Evolutionary conservation across 2,113 vertebrate species (phyloP).

Genomic region (Leuciscus idus): DNA sequence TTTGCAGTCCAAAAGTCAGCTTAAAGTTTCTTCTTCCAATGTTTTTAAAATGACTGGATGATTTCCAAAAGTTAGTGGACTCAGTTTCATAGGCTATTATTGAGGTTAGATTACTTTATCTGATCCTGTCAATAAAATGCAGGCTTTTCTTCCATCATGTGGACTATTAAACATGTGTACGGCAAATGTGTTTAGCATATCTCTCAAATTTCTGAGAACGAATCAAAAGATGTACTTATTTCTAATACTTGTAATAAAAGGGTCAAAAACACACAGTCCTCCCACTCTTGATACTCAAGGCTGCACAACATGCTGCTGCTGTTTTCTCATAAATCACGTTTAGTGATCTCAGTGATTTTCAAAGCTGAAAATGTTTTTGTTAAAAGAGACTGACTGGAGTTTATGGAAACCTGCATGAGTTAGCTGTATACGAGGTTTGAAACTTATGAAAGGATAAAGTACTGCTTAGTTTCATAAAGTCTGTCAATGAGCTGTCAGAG

Average conservation of each 20-base stretch:
- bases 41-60: slow-evolving; percentile 3
- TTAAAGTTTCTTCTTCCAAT: neutral
- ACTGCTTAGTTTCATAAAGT: neutral
- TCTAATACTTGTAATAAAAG: neutral
- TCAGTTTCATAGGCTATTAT: neutral
- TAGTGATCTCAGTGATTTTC: neutral
- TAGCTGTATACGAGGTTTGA: neutral
- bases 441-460: slow-evolving; percentile 5
- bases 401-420: neutral
- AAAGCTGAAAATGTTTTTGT: neutral
- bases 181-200: neutral
- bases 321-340: neutral
- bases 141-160: neutral
- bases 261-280: neutral
- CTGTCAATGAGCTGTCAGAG: neutral
- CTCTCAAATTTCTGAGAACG: neutral
- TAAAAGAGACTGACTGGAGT: neutral
- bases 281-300: neutral
- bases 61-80: neutral
- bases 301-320: neutral
- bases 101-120: neutral
- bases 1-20: neutral
- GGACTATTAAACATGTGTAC: neutral
- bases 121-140: neutral
- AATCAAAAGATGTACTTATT: neutral